Evolutionary conservation across 2,113 vertebrate species (phyloP).

Genomic region (Larimichthys polyactis): DNA sequence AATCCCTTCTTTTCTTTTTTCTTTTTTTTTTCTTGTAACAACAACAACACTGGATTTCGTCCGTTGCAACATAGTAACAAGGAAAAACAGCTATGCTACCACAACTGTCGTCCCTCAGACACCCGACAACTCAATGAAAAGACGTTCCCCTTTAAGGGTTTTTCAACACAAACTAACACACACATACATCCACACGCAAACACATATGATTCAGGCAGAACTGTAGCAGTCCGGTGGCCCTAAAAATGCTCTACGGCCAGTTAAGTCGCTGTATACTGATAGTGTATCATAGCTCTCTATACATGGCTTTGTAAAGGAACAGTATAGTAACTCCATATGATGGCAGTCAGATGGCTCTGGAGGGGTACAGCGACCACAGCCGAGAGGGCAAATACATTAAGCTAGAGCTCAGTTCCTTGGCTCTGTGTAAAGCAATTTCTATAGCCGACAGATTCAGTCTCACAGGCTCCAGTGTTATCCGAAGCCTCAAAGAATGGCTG

Average conservation of each 20-base stretch:
- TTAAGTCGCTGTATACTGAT: constrained; percentile 73
- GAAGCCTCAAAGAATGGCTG: constrained; percentile 56
- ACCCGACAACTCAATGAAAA: constrained; percentile 49
- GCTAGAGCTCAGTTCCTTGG: constrained; percentile 35
- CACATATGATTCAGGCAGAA: constrained; percentile 74
- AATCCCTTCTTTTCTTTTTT: constrained; percentile 36
- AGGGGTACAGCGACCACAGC: constrained; percentile 44
- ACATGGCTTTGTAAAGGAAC: constrained; percentile 76
- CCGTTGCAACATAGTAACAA: constrained; percentile 46
- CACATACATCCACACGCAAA: constrained; percentile 42
- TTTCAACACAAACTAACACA: constrained; percentile 55
- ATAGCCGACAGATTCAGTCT: constrained; percentile 50
- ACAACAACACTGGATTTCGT: constrained; percentile 66
- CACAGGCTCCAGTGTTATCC: constrained; percentile 20
- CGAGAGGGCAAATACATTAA: constrained; percentile 48
- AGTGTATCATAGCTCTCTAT: constrained; percentile 73
- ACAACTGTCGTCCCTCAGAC: constrained; percentile 52
- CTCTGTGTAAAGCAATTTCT: constrained; percentile 61
- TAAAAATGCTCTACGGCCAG: constrained; percentile 70
- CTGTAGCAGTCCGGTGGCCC: constrained; percentile 78
- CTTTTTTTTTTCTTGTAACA: constrained; percentile 31
- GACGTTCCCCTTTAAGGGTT: constrained; percentile 75
- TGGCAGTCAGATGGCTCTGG: constrained; percentile 63
- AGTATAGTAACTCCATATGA: constrained; percentile 72
- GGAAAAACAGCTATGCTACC: constrained; percentile 52